Percentiles rank a stretch among this genome's conserved stretches.
Conservation (phyloP, 2,797 vertebrate genomes). For the Glossophaga mutica region DNA sequence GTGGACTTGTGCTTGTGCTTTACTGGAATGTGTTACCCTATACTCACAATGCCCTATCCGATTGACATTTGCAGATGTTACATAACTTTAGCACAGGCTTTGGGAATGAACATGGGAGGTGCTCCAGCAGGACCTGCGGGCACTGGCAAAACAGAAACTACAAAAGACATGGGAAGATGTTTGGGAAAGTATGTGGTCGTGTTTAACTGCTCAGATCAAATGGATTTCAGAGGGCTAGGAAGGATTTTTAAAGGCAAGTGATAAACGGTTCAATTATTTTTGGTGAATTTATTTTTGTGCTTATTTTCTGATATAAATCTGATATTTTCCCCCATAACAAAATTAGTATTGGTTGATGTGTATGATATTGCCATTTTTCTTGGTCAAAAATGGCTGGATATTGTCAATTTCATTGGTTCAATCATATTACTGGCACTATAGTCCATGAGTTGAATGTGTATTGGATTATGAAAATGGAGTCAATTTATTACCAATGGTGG, state of each 20-base stretch:
- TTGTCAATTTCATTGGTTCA: not conserved
- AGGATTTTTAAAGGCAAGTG: constrained; percentile 91
- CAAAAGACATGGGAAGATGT: constrained; percentile 91
- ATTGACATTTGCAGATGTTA: constrained; percentile 85
- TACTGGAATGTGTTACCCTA: accelerated
- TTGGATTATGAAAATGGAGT: constrained; percentile 8
- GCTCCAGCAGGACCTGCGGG: constrained; percentile 89
- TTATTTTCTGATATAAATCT: constrained; percentile 4
- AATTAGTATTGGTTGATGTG: not conserved
- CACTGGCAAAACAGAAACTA: constrained; percentile 89
- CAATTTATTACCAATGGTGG: not conserved
- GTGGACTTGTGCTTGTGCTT: accelerated
- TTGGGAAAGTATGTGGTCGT: constrained; percentile 91
- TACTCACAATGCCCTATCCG: not conserved
- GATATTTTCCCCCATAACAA: not conserved
- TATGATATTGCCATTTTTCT: not conserved
- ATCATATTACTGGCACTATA: not conserved
- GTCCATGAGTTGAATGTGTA: not conserved
- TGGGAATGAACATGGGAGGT: constrained; percentile 92
- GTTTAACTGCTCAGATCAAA: constrained; percentile 94
- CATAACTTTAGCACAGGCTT: constrained; percentile 90
- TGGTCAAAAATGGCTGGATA: not conserved
- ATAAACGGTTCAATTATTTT: not conserved
- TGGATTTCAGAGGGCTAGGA: constrained; percentile 92
- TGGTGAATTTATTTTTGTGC: not conserved